These are phyloP conservation scores for Caenorhabditis macrosperma DNA, from an alignment of 2,888 invertebrate species.

Conservation along the genomic window DNA sequence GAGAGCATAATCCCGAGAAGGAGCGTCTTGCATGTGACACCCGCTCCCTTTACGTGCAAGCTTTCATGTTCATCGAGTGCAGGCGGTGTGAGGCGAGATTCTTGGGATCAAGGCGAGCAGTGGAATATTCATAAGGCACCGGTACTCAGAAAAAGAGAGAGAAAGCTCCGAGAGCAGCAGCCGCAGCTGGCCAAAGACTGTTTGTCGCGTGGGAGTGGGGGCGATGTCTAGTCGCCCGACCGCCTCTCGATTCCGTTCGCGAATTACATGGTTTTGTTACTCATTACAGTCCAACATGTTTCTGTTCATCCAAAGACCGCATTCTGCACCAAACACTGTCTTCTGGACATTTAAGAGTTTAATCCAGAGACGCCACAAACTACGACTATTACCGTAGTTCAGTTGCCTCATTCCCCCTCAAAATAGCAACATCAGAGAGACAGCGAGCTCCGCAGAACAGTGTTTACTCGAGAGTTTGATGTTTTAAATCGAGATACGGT, in stretches of 20 bases:
- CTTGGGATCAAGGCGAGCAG: neutral
- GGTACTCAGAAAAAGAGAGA: neutral
- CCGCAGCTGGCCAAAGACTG: slow-evolving; percentile 22
- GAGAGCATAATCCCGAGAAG: neutral
- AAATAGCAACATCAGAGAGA: too few species aligned
- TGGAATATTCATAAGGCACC: neutral
- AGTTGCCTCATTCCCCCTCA: too few species aligned
- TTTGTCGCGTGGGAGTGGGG: slow-evolving; percentile 14
- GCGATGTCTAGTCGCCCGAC: slow-evolving; percentile 14
- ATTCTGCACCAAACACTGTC: too few species aligned
- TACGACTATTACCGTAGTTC: too few species aligned
- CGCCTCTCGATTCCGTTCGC: neutral
- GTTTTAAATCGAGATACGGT: neutral
- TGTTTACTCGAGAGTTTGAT: neutral
- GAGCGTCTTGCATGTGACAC: slow-evolving; percentile 1
- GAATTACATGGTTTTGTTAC: slow-evolving; percentile 1
- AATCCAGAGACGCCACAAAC: too few species aligned
- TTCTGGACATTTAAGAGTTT: too few species aligned
- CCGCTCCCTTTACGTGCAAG: neutral
- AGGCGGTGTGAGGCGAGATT: neutral
- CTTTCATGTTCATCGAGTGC: neutral
- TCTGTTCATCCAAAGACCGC: neutral
- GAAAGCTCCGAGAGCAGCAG: neutral
- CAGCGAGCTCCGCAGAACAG: neutral
- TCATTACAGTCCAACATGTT: neutral